Conservation (phyloP, 2,797 vertebrate species). For the Scarus forsteni region DNA sequence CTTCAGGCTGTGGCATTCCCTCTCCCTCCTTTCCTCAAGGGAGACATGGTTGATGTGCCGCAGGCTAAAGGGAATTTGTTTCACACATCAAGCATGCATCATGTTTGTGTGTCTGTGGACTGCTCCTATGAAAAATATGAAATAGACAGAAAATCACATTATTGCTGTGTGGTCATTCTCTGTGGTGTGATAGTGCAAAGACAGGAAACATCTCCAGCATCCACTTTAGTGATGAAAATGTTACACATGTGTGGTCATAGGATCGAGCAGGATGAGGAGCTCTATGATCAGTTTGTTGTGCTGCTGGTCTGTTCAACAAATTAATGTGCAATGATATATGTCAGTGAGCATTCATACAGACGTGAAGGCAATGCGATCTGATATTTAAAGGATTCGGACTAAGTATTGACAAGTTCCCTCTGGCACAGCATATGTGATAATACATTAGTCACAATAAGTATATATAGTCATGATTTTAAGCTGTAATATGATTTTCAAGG, state of each 20-base stretch:
- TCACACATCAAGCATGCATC: slow-evolving; percentile 65
- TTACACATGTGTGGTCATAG: slow-evolving; percentile 37
- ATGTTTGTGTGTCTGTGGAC: slow-evolving; percentile 55
- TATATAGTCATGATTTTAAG: too few species aligned
- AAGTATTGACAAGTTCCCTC: too few species aligned
- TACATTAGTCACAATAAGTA: too few species aligned
- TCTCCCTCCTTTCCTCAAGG: slow-evolving; percentile 42
- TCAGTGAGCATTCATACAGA: slow-evolving; percentile 9
- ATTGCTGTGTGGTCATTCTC: background rate
- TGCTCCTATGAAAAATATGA: slow-evolving; percentile 36
- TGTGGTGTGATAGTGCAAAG: background rate
- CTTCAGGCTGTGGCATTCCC: slow-evolving; percentile 33
- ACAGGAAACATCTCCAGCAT: background rate
- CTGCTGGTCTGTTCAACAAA: slow-evolving; percentile 39
- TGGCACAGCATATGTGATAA: too few species aligned
- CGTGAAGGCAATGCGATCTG: slow-evolving; percentile 7
- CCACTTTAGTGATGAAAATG: slow-evolving; percentile 5
- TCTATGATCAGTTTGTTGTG: slow-evolving; percentile 44
- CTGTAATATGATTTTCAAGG: too few species aligned
- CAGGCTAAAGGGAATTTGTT: slow-evolving; percentile 69
- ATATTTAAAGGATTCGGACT: too few species aligned
- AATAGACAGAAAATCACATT: slow-evolving; percentile 19
- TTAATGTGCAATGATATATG: slow-evolving; percentile 22
- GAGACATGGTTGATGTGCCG: slow-evolving; percentile 57
- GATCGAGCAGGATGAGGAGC: slow-evolving; percentile 30